Base-by-base conservation (phyloP, 2,797 vertebrate species). In the Lindbergichthys nudifrons region DNA sequence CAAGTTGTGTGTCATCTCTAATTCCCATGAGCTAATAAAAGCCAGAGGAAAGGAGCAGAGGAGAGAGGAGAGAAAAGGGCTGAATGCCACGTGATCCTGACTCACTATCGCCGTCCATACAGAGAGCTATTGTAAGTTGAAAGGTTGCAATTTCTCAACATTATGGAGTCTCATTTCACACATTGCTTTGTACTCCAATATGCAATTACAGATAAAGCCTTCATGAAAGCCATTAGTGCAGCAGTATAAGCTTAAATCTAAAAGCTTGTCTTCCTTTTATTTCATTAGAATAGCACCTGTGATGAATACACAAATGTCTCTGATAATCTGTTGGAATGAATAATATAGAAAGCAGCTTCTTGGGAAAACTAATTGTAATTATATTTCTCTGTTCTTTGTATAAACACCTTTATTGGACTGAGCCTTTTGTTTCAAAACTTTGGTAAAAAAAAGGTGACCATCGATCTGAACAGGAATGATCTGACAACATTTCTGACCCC, bases 1-100 rank as follows among this genome's bases (percentile, higher is more conserved):
- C 73, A 73, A 78, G 65, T 75, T 78, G 65, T 78, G 73, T 80
- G 70, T 81, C 85, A 81, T 73, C 73, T 83, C 66, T 68, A 75
- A 79, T 86, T 83, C 71, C 81, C 79, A 83, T 75, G 59, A 90
- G 77, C 73, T 83, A 85, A 84, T 81, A 70, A 39, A 66, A 79
- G 61, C 66, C 65, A 83, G 70, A 64, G 72, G 57, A 72, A 64
- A 61, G 66, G 23, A 61, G 23, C 15, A 43, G 36, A 59, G 56
- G 48, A 47, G 57, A 77, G 52, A 65, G 45, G 60, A 59, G 56
- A 65, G 48, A 69, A 48, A 57, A 9, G 56, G 63, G 62, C 53
- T 4, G 30, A 64, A 50, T 19, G 26, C 72, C 78, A 26, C 6
- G 0, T 41, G 64, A 76, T 56, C 50, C 56, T 63, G 57, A 69